Conservation (phyloP, 2,888 invertebrate genomes). For the Dolichopus griseipennis region DNA sequence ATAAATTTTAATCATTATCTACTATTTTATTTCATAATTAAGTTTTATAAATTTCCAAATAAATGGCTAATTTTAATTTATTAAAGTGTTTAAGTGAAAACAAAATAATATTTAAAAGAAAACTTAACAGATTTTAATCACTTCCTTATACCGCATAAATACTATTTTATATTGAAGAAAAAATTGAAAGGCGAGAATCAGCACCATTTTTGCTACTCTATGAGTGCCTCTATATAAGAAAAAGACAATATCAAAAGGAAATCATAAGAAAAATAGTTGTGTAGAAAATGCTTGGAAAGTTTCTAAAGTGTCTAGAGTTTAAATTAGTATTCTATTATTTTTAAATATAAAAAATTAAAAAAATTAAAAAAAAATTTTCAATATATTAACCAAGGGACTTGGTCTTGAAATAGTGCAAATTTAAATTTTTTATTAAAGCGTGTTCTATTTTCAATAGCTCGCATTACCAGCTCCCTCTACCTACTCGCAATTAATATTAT, state of each 20-base stretch:
- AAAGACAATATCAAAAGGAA: not conserved
- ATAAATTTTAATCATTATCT: slow-evolving; percentile 1
- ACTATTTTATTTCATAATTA: not conserved
- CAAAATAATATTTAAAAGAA: not conserved
- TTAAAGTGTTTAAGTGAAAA: not conserved
- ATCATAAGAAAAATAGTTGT: not conserved
- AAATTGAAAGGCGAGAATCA: not conserved
- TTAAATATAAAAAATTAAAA: not conserved
- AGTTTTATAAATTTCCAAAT: not conserved
- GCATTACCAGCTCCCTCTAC: not conserved
- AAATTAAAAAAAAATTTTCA: not conserved
- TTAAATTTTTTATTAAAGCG: not conserved
- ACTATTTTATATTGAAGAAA: not conserved
- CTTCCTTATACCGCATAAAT: not conserved
- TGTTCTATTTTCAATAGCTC: not conserved
- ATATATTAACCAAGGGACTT: not conserved
- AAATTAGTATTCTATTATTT: not conserved
- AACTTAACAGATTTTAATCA: not conserved
- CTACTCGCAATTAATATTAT: not conserved
- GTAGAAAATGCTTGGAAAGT: not conserved
- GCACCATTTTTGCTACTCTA: not conserved
- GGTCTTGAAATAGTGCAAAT: not conserved
- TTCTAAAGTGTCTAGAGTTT: not conserved
- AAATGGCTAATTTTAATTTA: not conserved
- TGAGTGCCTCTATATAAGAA: not conserved